These are phyloP conservation scores for Labia minor DNA, from an alignment of 2,888 invertebrate genomes.

Conservation along the genomic window DNA sequence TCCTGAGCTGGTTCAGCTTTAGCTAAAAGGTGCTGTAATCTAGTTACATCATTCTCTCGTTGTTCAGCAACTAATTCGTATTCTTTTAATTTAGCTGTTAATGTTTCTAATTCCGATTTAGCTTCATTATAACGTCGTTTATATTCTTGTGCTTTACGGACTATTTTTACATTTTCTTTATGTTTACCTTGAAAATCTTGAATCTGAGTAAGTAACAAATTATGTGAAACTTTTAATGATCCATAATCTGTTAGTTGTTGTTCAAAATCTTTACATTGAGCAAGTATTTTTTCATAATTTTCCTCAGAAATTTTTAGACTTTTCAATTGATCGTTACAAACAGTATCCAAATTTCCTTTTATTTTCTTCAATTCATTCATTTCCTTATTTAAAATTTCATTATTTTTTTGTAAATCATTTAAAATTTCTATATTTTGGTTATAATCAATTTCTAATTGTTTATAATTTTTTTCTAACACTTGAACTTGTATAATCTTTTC, in stretches of 20 bases:
- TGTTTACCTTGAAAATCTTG: slow-evolving; percentile 52
- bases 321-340: not conserved
- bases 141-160: slow-evolving; percentile 28
- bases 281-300: slow-evolving; percentile 34
- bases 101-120: slow-evolving; percentile 22
- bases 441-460: slow-evolving; percentile 40
- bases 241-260: not conserved
- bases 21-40: not conserved
- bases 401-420: slow-evolving; percentile 54
- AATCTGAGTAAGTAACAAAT: slow-evolving; percentile 40
- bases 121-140: slow-evolving; percentile 24
- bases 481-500: slow-evolving; percentile 49
- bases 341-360: slow-evolving; percentile 44
- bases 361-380: slow-evolving; percentile 76
- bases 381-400: slow-evolving; percentile 64
- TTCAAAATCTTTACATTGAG: not conserved
- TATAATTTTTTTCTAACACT: slow-evolving; percentile 39
- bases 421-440: slow-evolving; percentile 46
- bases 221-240: not conserved
- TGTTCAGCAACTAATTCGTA: slow-evolving; percentile 8
- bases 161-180: slow-evolving; percentile 43
- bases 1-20: not conserved
- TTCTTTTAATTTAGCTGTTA: slow-evolving; percentile 14
- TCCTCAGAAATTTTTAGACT: slow-evolving; percentile 45
- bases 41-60: not conserved